These are phyloP conservation scores for Tachina lurida DNA, from an alignment of 2,888 invertebrate species.

Conservation along the genomic window DNA sequence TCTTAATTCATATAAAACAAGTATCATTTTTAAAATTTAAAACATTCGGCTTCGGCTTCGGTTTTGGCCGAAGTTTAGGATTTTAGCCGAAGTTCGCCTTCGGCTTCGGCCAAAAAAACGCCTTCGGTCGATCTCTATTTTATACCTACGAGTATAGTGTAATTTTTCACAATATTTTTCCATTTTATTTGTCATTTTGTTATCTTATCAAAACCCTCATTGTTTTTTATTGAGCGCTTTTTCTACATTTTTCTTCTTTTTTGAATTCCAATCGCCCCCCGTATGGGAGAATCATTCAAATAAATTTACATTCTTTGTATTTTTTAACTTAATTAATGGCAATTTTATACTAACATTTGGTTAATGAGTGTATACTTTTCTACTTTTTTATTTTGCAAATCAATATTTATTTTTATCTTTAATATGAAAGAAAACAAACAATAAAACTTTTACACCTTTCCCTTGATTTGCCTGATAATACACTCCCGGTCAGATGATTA, in stretches of 20 bases:
- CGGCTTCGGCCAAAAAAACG: no score
- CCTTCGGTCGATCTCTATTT: no score
- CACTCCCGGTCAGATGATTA: background rate
- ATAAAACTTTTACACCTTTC: background rate
- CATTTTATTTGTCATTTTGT: constrained; percentile 8
- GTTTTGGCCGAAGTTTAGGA: no score
- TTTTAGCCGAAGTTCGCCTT: no score
- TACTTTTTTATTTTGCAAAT: constrained; percentile 53
- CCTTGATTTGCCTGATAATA: background rate
- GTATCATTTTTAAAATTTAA: no score
- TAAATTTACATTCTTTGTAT: background rate
- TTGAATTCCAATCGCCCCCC: constrained; percentile 18
- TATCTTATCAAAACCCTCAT: constrained; percentile 67
- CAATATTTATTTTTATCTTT: constrained; percentile 60
- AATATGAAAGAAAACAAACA: constrained; percentile 4
- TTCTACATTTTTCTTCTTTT: background rate
- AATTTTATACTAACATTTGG: constrained; percentile 20
- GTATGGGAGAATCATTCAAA: background rate
- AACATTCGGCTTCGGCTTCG: no score
- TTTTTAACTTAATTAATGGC: background rate
- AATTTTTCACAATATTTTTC: constrained; percentile 15
- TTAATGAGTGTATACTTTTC: constrained; percentile 8
- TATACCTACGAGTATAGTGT: background rate
- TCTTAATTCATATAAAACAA: no score
- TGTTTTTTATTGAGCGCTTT: constrained; percentile 17